These are phyloP conservation scores for Sarcophaga carnaria DNA, from an alignment of 2,888 invertebrate species.

Conservation along the genomic window DNA sequence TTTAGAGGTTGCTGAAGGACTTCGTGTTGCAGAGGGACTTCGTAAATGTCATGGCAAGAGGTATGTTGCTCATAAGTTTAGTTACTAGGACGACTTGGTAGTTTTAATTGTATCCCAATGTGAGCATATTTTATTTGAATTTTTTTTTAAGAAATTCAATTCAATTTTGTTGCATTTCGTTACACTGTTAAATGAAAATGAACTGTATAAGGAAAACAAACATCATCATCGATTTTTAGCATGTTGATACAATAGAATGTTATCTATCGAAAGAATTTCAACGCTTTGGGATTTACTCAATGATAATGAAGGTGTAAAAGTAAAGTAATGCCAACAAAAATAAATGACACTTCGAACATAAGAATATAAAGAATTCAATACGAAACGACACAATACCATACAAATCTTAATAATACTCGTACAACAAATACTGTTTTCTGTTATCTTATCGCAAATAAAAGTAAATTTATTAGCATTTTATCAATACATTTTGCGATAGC, in stretches of 20 bases:
- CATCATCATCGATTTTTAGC: slow-evolving; percentile 26
- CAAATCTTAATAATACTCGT: slow-evolving; percentile 8
- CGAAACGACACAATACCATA: not conserved
- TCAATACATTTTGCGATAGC: slow-evolving; percentile 36
- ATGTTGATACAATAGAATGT: slow-evolving; percentile 6
- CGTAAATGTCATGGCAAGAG: too few species aligned
- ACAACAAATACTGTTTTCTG: not conserved
- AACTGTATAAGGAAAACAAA: not conserved
- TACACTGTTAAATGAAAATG: slow-evolving; percentile 12
- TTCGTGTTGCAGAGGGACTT: too few species aligned
- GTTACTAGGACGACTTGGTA: too few species aligned
- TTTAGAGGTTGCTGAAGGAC: too few species aligned
- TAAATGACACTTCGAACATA: not conserved
- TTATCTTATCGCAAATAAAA: slow-evolving; percentile 54
- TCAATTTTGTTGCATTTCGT: not conserved
- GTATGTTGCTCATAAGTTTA: too few species aligned
- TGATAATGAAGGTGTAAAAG: slow-evolving; percentile 16
- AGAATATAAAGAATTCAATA: not conserved
- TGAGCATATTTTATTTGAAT: too few species aligned
- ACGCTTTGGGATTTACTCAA: slow-evolving; percentile 34
- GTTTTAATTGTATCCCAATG: too few species aligned
- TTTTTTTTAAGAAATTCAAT: too few species aligned
- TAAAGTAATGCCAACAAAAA: slow-evolving; percentile 13
- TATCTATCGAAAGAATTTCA: slow-evolving; percentile 66
- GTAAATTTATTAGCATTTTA: slow-evolving; percentile 56